Conservation (phyloP, 2,113 vertebrate species). For the Dinomys branickii region DNA sequence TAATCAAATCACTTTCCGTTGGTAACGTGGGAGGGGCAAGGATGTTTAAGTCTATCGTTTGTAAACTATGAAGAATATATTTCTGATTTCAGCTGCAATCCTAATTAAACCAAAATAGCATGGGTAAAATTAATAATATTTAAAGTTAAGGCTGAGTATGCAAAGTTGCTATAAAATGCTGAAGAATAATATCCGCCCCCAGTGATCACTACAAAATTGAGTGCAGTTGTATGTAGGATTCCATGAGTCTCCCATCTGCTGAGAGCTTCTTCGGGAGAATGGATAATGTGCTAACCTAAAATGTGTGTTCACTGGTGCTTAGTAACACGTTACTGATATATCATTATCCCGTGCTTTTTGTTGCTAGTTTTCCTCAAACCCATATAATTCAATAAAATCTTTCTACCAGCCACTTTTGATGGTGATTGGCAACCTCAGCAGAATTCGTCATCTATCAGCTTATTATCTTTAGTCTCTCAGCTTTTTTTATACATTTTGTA, state of each 20-base stretch:
- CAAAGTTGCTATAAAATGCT: background rate
- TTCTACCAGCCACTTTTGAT: background rate
- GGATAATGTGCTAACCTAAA: background rate
- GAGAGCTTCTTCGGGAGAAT: background rate
- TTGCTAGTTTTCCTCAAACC: conserved; percentile 17
- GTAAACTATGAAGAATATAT: background rate
- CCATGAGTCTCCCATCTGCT: background rate
- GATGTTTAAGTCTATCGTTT: background rate
- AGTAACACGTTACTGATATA: background rate
- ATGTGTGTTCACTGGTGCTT: conserved; percentile 10
- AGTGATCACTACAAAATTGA: background rate
- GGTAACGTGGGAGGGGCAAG: background rate
- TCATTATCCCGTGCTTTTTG: background rate
- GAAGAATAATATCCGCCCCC: background rate
- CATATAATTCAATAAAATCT: background rate
- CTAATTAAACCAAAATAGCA: conserved; percentile 1
- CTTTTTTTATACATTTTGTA: background rate
- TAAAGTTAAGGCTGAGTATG: conserved; percentile 12
- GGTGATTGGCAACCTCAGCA: background rate
- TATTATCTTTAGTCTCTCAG: background rate
- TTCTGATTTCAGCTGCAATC: background rate
- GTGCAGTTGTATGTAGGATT: background rate
- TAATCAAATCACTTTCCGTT: background rate
- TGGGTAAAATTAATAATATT: background rate
- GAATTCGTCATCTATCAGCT: background rate